phyloP scores from a whole-genome alignment of 2,888 invertebrate genomes.

The Drosophila pegasa region DNA sequence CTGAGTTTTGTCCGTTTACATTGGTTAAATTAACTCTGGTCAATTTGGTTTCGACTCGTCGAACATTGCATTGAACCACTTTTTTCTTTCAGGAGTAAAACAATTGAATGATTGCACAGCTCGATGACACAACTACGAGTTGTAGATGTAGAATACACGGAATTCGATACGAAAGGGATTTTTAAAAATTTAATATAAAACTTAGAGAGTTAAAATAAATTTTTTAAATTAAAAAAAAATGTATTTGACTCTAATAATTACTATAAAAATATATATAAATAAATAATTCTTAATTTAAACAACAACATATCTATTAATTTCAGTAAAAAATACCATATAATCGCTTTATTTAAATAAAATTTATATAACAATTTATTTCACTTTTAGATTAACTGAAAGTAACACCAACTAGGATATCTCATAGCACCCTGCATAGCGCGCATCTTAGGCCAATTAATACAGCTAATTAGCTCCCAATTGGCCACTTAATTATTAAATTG shows the following conservation, averaged over 20 bases:
- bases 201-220: neutral
- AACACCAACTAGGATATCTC: neutral
- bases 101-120: slow-evolving; percentile 27
- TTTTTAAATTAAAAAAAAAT: too few species aligned
- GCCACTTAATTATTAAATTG: slow-evolving; percentile 18
- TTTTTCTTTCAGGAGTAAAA: slow-evolving; percentile 17
- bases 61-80: slow-evolving; percentile 46
- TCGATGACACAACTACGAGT: neutral
- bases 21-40: slow-evolving; percentile 81
- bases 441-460: neutral
- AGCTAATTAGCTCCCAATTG: slow-evolving; percentile 8
- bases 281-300: neutral
- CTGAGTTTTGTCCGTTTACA: slow-evolving; percentile 61
- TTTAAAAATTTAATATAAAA: too few species aligned
- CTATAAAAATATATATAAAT: too few species aligned
- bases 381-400: neutral
- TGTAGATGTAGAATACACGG: neutral
- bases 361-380: neutral
- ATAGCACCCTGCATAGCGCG: neutral
- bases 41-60: slow-evolving; percentile 70
- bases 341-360: too few species aligned
- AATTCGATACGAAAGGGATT: neutral
- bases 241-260: too few species aligned
- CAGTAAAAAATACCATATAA: too few species aligned
- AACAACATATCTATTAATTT: too few species aligned